Percentiles rank a stretch among this genome's conserved stretches.
These are phyloP conservation scores for Micromesistius poutassou DNA, from an alignment of 2,797 vertebrate species.

Conservation along the genomic window DNA sequence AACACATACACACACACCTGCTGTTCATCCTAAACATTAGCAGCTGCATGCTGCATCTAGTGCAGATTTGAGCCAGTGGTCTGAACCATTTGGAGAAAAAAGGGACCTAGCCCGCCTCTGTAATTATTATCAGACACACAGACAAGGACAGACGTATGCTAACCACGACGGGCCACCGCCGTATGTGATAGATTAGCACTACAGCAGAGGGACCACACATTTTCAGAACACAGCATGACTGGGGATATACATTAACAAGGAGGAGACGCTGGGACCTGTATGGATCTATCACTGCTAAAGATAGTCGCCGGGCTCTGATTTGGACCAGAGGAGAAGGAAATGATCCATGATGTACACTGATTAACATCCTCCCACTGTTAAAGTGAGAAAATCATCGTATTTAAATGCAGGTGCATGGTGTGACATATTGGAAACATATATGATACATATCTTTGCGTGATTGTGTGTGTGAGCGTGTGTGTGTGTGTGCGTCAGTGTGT, in stretches of 20 bases:
- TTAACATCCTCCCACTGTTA: background rate
- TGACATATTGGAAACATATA: background rate
- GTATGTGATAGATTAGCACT: conserved; percentile 56
- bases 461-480: background rate
- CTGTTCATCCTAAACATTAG: conserved; percentile 56
- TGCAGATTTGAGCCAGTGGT: conserved; percentile 31
- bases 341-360: background rate
- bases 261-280: conserved; percentile 34
- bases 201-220: conserved; percentile 40
- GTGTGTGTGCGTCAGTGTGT: background rate
- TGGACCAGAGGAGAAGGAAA: background rate
- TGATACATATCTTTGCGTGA: background rate
- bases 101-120: conserved; percentile 41
- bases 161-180: conserved; percentile 39
- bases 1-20: conserved; percentile 48
- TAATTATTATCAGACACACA: conserved; percentile 61
- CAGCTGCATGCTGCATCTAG: conserved; percentile 51
- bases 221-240: conserved; percentile 31
- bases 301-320: no score
- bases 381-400: background rate
- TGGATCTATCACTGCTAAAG: conserved; percentile 27
- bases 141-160: conserved; percentile 39
- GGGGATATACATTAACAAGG: conserved; percentile 33
- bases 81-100: conserved; percentile 47
- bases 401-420: background rate